A percentile compares a stretch with the other conserved stretches of the same genome.
Evolutionary conservation across 2,113 vertebrate species (phyloP).

Genomic region (Orthonyx spaldingii): DNA sequence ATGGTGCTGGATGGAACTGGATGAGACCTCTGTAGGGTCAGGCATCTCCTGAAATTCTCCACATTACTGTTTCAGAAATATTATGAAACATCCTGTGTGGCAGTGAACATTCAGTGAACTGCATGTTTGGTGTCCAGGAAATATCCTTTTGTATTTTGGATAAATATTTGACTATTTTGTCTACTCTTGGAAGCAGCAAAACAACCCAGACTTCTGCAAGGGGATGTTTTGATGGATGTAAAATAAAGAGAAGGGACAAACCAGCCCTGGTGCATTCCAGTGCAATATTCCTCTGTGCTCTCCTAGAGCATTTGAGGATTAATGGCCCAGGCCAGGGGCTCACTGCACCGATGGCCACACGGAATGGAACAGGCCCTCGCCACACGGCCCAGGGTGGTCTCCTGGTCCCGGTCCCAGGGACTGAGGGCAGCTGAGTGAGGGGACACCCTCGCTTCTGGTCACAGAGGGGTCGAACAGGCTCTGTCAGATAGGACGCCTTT

Average conservation of each 20-base stretch:
- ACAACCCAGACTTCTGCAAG: background rate
- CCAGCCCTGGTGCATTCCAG: background rate
- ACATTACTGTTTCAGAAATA: background rate
- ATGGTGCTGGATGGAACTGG: background rate
- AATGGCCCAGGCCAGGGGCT: background rate
- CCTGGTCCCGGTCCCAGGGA: background rate
- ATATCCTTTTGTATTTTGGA: background rate
- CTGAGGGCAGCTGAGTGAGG: background rate
- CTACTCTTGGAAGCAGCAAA: background rate
- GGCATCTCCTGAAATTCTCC: background rate
- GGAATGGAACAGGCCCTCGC: rapidly evolving
- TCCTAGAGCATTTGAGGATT: background rate
- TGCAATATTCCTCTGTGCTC: background rate
- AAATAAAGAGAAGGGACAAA: background rate
- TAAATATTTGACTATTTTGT: background rate
- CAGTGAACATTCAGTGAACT: background rate
- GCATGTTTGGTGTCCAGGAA: background rate
- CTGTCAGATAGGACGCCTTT: background rate
- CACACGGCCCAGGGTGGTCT: rapidly evolving
- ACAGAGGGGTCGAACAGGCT: background rate
- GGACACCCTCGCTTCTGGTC: background rate
- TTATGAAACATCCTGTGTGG: background rate
- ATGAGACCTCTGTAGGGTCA: background rate
- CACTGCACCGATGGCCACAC: rapidly evolving
- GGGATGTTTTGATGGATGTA: background rate